Conservation (phyloP, 2,888 invertebrate species). For the Adela reaumurella region DNA sequence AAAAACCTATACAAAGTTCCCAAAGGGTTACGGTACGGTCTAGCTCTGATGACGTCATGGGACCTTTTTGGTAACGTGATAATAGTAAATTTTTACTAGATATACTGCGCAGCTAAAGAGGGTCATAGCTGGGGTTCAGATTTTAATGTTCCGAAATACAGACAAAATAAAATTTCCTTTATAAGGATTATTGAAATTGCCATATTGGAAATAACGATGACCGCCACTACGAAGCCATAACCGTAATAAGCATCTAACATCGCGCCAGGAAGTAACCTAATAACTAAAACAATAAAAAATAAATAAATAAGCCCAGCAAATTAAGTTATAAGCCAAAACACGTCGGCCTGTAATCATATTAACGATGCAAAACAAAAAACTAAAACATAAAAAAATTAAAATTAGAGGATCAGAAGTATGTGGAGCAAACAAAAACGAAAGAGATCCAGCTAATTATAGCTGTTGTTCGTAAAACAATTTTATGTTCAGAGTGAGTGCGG, state of each 20-base stretch:
- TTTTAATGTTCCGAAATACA: too few species aligned
- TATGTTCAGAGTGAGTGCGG: constrained; percentile 22
- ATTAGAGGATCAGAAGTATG: constrained; percentile 55
- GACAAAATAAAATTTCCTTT: too few species aligned
- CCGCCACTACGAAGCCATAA: neutral
- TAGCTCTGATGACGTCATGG: too few species aligned
- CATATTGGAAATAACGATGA: too few species aligned
- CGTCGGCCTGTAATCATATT: constrained; percentile 58
- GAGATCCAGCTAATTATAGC: constrained; percentile 55
- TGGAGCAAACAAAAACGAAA: constrained; percentile 57
- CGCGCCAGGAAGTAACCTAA: neutral
- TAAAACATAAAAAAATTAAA: constrained; percentile 48
- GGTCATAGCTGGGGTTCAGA: too few species aligned
- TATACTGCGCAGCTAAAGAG: too few species aligned
- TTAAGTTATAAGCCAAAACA: constrained; percentile 58
- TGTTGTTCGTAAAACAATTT: constrained; percentile 53
- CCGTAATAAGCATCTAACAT: neutral
- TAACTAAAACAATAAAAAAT: constrained; percentile 42
- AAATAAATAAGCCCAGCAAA: constrained; percentile 51
- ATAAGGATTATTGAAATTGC: too few species aligned
- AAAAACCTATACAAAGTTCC: too few species aligned
- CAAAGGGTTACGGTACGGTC: too few species aligned
- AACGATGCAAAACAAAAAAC: constrained; percentile 52
- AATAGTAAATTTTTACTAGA: too few species aligned
- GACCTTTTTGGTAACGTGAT: too few species aligned